Conservation (phyloP, 2,888 invertebrate genomes). For the Diarsia brunnea region DNA sequence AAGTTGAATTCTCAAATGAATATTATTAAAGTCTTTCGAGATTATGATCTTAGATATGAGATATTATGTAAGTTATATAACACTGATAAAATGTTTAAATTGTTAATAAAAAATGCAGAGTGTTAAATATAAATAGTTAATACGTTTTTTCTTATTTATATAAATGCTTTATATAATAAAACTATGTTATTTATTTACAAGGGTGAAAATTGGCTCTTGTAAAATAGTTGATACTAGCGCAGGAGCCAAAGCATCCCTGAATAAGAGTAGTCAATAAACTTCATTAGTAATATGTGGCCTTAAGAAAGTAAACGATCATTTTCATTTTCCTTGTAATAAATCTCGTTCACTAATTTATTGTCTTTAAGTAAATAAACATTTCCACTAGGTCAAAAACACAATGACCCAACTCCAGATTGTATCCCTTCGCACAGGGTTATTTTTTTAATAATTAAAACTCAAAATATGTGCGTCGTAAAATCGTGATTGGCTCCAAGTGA, state of each 20-base stretch:
- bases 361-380: constrained; percentile 20
- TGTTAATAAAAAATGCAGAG: constrained; percentile 5
- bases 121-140: constrained; percentile 1
- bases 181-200: background rate
- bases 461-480: constrained; percentile 86
- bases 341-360: background rate
- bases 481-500: constrained; percentile 90
- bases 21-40: constrained; percentile 39
- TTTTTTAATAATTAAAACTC: constrained; percentile 84
- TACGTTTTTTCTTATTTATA: background rate
- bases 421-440: constrained; percentile 47
- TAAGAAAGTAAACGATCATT: background rate
- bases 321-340: background rate
- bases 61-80: constrained; percentile 38
- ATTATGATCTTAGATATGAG: constrained; percentile 47
- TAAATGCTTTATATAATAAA: background rate
- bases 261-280: background rate
- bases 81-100: constrained; percentile 15
- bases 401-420: constrained; percentile 22
- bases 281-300: background rate
- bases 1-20: constrained; percentile 44
- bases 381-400: constrained; percentile 17
- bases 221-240: background rate
- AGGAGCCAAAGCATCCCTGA: background rate
- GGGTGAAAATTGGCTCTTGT: background rate